Evolutionary conservation across 2,888 invertebrate species (phyloP), one percentile per base, ranked within the genome.

Genomic region (Meandrusa payeni): DNA sequence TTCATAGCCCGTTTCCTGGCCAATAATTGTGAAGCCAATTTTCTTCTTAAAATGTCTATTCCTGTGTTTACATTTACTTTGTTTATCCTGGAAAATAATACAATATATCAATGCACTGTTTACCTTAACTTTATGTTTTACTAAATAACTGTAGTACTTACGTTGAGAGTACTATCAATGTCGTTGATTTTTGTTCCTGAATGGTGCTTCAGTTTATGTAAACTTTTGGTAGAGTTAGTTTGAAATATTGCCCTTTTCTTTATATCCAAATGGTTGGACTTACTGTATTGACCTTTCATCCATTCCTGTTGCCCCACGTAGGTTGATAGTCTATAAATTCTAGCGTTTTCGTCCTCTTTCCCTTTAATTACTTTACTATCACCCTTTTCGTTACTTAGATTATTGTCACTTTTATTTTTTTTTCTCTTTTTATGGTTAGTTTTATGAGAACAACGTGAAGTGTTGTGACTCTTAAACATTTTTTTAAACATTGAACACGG

Each of bases 351-450:
- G 9, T 50, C 53, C 5, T 59, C 58, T 15, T 54, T 57, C 13
- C 57, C 9, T 2, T 38, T 28, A 24, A 33, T 9, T 45, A 15
- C 13, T 5, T 39, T 37, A 2, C 43, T 12, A 34, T 34, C 10
- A 7, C 36, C 37, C 2, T 9, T 27, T 2, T 5, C n/a, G 5
- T 32, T 39, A 3, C 1, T 27, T n/a, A 24, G 20, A 17, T 9
- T 11, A 12, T 40, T 33, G 45, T 9, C 24, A n/a, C 7, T 39
- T 12, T 48, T n/a, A 34, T 36, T 36, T 43, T 75, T 76, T 61
- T 71, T 77, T 39, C 67, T 72, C 2, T 64, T 59, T 51, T 76
- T 80, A 37, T 68, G 64, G 41, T 72, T 67, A 17, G 51, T 59
- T 12, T 55, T 62, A 17, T 57, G 57, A 29, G 54, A 51, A 2